Percentiles rank a stretch among this genome's conserved stretches.
Evolutionary conservation across 2,113 vertebrate genomes (phyloP).

Genomic region (Glareola pratincola): DNA sequence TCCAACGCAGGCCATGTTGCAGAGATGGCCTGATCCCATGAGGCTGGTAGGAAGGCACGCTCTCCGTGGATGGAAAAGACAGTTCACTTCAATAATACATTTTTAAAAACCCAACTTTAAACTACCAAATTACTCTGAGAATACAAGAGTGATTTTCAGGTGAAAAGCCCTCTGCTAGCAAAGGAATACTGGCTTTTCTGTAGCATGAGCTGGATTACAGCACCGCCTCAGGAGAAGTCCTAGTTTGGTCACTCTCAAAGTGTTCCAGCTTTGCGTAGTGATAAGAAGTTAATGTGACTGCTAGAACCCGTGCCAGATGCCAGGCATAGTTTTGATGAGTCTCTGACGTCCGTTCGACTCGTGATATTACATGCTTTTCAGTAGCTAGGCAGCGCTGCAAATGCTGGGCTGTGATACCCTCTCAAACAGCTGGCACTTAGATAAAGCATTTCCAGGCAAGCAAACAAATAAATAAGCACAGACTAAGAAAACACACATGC

Average conservation of each 20-base stretch:
- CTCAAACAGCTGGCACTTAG: background rate
- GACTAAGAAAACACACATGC: background rate
- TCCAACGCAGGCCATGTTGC: background rate
- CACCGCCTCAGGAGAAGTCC: background rate
- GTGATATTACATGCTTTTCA: background rate
- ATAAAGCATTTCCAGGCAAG: conserved; percentile 20
- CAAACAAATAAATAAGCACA: background rate
- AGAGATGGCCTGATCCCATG: background rate
- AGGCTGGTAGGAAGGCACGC: background rate
- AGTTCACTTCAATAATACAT: background rate
- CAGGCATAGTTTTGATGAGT: conserved; percentile 5
- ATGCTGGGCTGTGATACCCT: background rate
- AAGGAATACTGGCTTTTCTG: background rate
- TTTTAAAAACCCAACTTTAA: background rate
- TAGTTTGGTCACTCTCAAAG: background rate
- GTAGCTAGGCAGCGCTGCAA: background rate
- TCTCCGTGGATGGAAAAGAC: background rate
- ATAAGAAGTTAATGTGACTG: background rate
- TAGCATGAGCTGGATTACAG: background rate
- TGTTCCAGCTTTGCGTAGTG: background rate
- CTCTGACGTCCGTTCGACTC: background rate
- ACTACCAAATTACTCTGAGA: background rate
- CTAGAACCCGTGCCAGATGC: background rate
- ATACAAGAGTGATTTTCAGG: background rate
- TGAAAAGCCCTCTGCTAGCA: background rate